A percentile compares a stretch with the other conserved stretches of the same genome.
Evolutionary conservation across 2,797 vertebrate species (phyloP).

Genomic region (Phalloptychus januarius): DNA sequence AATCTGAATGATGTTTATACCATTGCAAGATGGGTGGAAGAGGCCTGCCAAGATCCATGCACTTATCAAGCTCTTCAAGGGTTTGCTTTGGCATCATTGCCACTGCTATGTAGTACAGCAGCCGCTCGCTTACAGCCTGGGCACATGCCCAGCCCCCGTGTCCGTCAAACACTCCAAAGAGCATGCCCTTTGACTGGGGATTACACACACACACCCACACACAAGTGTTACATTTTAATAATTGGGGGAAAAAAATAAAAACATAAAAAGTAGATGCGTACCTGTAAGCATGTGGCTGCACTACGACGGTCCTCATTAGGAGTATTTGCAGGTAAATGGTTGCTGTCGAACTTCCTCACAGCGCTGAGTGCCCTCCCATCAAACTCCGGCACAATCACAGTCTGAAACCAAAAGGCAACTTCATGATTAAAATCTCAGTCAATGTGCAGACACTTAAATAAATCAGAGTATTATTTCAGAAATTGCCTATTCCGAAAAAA

Average conservation of each 20-base stretch:
- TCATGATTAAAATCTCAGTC: neutral
- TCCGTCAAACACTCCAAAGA: slow-evolving; percentile 95
- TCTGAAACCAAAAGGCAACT: slow-evolving; percentile 44
- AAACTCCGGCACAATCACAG: slow-evolving; percentile 81
- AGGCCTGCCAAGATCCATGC: slow-evolving; percentile 85
- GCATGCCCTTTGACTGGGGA: slow-evolving; percentile 85
- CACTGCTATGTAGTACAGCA: slow-evolving; percentile 90
- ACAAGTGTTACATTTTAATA: neutral
- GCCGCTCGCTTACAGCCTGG: slow-evolving; percentile 91
- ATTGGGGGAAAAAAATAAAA: neutral
- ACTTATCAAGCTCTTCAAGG: slow-evolving; percentile 88
- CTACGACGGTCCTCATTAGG: slow-evolving; percentile 92
- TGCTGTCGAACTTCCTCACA: slow-evolving; percentile 91
- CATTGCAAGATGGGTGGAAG: slow-evolving; percentile 89
- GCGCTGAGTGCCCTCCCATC: slow-evolving; percentile 78
- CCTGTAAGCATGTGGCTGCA: slow-evolving; percentile 87
- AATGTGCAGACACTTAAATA: neutral
- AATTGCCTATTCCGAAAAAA: neutral
- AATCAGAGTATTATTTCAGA: neutral
- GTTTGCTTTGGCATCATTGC: slow-evolving; percentile 88
- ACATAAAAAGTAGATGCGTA: slow-evolving; percentile 8
- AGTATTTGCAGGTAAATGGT: slow-evolving; percentile 90
- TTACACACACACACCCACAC: neutral
- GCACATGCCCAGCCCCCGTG: slow-evolving; percentile 92
- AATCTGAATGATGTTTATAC: slow-evolving; percentile 88